Conservation (phyloP, 2,113 vertebrate species). For the Manacus vitellinus region DNA sequence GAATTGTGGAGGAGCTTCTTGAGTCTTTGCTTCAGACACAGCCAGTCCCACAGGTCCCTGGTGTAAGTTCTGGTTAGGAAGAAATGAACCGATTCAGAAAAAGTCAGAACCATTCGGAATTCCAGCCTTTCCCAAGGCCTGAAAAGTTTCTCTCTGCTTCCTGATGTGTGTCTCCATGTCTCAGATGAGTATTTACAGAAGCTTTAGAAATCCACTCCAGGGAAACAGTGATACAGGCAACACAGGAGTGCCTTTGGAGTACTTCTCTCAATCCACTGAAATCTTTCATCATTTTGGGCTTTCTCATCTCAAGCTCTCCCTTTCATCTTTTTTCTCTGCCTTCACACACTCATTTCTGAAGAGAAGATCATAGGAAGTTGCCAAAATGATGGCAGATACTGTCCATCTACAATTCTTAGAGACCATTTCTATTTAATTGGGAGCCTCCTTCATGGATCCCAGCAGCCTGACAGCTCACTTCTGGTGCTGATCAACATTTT, state of each 20-base stretch:
- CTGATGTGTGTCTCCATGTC: background rate
- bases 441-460: background rate
- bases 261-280: background rate
- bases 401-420: background rate
- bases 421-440: background rate
- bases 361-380: background rate
- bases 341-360: background rate
- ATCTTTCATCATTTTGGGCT: background rate
- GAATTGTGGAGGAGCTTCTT: background rate
- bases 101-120: background rate
- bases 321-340: background rate
- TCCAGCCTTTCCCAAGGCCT: background rate
- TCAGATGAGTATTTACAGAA: background rate
- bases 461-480: background rate
- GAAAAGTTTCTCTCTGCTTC: background rate
- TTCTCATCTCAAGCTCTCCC: background rate
- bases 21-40: background rate
- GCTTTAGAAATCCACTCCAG: background rate
- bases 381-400: background rate
- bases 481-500: background rate
- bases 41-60: rapidly evolving
- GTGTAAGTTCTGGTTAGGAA: background rate
- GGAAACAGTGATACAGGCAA: background rate
- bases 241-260: background rate
- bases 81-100: background rate